Percentiles rank a stretch among this genome's conserved stretches.
phyloP scores from a whole-genome alignment of 2,113 vertebrate genomes.

The Junco hyemalis region DNA sequence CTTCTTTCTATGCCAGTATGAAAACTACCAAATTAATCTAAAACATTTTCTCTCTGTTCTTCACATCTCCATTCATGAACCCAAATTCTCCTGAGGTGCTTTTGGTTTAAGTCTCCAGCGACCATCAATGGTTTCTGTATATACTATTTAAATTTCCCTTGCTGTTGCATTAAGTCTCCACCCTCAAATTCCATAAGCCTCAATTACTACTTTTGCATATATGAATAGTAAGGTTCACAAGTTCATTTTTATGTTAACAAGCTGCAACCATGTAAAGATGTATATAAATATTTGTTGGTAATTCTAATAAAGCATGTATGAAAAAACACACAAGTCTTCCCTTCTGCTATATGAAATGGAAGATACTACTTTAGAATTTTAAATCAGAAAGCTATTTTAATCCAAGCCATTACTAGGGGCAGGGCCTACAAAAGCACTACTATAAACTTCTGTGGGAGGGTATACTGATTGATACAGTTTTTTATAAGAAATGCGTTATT shows the following conservation, averaged over 20 bases:
- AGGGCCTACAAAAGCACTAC: not conserved
- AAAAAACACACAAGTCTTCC: not conserved
- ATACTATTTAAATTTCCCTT: not conserved
- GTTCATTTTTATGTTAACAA: conserved; percentile 3
- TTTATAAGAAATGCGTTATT: conserved; percentile 2
- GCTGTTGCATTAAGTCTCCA: not conserved
- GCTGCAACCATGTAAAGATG: not conserved
- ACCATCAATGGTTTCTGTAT: not conserved
- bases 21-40: not conserved
- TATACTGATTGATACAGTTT: not conserved
- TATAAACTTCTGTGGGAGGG: not conserved
- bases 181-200: not conserved
- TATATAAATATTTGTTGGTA: not conserved
- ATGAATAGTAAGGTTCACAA: not conserved
- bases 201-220: not conserved
- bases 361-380: not conserved
- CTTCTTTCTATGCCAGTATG: not conserved
- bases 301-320: not conserved
- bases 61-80: not conserved
- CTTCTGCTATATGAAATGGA: not conserved
- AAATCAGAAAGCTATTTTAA: not conserved
- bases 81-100: not conserved
- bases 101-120: not conserved
- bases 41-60: not conserved
- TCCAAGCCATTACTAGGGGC: not conserved